Base-by-base conservation (phyloP, 2,888 invertebrate species). In the Nomada fucata region DNA sequence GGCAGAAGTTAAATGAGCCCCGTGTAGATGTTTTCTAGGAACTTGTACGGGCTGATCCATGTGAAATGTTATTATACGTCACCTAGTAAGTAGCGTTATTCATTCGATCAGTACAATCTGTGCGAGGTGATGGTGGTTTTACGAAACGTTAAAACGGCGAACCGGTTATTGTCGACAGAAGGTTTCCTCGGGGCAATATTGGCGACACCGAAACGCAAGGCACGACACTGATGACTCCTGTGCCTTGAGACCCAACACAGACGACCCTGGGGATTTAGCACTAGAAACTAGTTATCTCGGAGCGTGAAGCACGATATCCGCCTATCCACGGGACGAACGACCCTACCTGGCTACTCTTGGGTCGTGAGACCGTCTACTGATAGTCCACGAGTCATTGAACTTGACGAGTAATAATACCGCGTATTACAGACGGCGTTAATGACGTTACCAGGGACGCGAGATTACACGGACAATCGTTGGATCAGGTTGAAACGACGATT, bases 221-320 rank as follows among this genome's bases (percentile, higher is more conserved):
- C 60, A 50, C 67, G 55, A 36, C 20, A n/a, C 73, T 73, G 67
- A 68, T 72, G 61, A 78, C 80, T 72, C 63, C 20, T 72, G 73
- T 29, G 67, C 61, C 67, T 63, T 36, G 80, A 73, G 67, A 72
- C 73, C 55, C 29, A 73, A 63, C 67, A 68, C 79, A 47, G 67
- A 57, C 23, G 44, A 80, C 80, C 44, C 61, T 7, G 2, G 80
- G 57, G 80, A 79, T 57, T 59, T 36, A 52, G 23, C 72, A 15
- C n/a, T 55, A 5, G 80, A 72, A 72, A 72, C 67, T 72, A 67
- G 72, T 79, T 80, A 80, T 68, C 65, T 65, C n/a, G 26, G 29
- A 57, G 53, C 72, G 44, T 44, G 72, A 36, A 61, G 72, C 50
- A 42, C 15, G 57, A 63, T 59, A 55, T 26, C n/a, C 13, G 26